A percentile compares a stretch with the other conserved stretches of the same genome.
phyloP scores from a whole-genome alignment of 2,888 invertebrate species.

The Pyrgus malvae region DNA sequence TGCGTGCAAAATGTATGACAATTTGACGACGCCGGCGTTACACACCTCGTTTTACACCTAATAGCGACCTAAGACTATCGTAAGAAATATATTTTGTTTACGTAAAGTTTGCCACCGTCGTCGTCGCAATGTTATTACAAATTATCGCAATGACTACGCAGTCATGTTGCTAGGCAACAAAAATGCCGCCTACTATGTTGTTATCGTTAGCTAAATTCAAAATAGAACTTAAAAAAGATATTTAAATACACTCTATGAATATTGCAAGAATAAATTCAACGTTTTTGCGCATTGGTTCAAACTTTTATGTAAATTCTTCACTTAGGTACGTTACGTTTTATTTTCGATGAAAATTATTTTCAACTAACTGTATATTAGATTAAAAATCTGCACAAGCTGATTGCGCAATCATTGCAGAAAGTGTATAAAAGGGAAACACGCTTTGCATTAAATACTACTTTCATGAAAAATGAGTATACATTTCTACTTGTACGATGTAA shows the following conservation, averaged over 20 bases:
- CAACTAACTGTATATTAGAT: background rate
- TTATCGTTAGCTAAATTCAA: conserved; percentile 15
- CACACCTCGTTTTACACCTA: conserved; percentile 11
- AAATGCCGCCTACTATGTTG: background rate
- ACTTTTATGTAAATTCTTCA: too few relatives aligned
- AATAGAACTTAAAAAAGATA: background rate
- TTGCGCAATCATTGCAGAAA: conserved; percentile 1
- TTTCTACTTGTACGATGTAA: background rate
- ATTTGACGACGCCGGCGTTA: conserved; percentile 5
- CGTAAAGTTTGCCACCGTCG: conserved; percentile 1
- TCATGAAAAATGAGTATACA: background rate
- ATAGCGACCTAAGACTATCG: conserved; percentile 5
- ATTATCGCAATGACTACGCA: conserved; percentile 12
- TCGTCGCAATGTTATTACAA: conserved; percentile 4
- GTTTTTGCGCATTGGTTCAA: too few relatives aligned
- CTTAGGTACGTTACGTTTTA: background rate
- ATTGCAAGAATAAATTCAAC: background rate
- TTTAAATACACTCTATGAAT: background rate
- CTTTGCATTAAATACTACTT: background rate
- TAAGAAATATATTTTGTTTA: conserved; percentile 8
- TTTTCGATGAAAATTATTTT: background rate
- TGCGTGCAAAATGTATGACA: conserved; percentile 11
- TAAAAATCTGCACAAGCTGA: conserved; percentile 1
- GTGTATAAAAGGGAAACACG: background rate
- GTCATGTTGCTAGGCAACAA: conserved; percentile 13